These are phyloP conservation scores for western clawed frog (Xenopus tropicalis) DNA, from an alignment of 2,113 vertebrate genomes.

Conservation along the genomic window UCB_Xtro_10.0 CM004444.2:24190501-24191000, in stretches of 20 bases:
- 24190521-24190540: no score
- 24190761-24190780: constrained; percentile 20
- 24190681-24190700: neutral
- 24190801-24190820: constrained; percentile 32
- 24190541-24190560: no score
- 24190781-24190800: constrained; percentile 25
- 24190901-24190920: constrained; percentile 1
- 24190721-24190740: neutral
- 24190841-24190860: constrained; percentile 14
- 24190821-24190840: constrained; percentile 24
- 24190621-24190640: no score
- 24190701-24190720: neutral
- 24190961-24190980: neutral
- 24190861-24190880: neutral
- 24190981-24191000: constrained; percentile 9
- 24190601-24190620: no score
- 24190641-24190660: no score
- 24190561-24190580: no score
- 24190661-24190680: no score
- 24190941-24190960: constrained; percentile 5
- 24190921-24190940: neutral
- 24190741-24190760: constrained; percentile 9
- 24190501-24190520: no score
- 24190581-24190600: no score
- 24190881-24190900: neutral